Percentiles rank a stretch among this genome's conserved stretches.
Conservation (phyloP, 1,140 invertebrate species). For the Nasonia longicornis region DNA sequence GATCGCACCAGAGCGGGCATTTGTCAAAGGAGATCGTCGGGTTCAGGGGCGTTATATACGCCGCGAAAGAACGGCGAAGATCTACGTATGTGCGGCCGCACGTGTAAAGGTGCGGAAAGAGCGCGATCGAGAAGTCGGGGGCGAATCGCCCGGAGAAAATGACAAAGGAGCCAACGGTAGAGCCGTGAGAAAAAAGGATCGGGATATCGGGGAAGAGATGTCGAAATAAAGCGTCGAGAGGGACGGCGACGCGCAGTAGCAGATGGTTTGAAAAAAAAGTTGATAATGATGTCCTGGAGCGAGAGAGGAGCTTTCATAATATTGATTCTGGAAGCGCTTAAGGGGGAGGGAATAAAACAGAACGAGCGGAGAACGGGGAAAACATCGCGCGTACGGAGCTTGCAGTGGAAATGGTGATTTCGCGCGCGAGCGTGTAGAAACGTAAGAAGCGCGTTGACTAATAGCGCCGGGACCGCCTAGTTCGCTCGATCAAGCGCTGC, state of each 20-base stretch:
- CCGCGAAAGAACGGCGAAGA: not conserved
- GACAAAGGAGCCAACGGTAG: not conserved
- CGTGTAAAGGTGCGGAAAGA: not conserved
- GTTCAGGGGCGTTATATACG: not conserved
- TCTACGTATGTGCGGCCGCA: not conserved
- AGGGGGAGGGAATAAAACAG: slow-evolving; percentile 44
- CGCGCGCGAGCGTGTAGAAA: not conserved
- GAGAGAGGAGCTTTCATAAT: not conserved
- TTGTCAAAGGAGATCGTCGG: slow-evolving; percentile 34
- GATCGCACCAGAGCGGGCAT: not conserved
- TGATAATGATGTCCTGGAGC: not conserved
- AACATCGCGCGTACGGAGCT: not conserved
- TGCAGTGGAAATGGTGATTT: slow-evolving; percentile 10
- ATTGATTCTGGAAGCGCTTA: slow-evolving; percentile 26
- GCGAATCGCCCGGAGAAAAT: not conserved
- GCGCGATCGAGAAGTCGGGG: not conserved
- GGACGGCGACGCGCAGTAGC: not conserved
- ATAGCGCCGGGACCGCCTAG: slow-evolving; percentile 53
- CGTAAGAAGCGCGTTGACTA: slow-evolving; percentile 54
- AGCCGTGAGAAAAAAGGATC: not conserved
- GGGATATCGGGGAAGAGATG: not conserved
- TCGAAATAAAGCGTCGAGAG: not conserved
- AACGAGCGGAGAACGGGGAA: not conserved
- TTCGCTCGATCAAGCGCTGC: slow-evolving; percentile 48
- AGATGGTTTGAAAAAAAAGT: not conserved